These are phyloP conservation scores for Neotoma lepida DNA, from an alignment of 2,113 vertebrate species.

Conservation along the genomic window DNA sequence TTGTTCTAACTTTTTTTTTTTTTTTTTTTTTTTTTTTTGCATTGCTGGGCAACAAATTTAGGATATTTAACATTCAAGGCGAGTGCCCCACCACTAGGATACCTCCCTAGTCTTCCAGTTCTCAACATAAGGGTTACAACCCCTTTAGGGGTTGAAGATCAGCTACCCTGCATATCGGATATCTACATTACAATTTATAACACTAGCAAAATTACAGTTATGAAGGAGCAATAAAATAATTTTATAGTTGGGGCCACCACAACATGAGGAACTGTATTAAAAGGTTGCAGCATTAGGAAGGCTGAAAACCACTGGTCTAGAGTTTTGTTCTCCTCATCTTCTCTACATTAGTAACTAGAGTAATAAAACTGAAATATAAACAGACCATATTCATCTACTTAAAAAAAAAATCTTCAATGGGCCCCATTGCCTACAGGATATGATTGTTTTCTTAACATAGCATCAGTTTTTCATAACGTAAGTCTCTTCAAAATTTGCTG, in stretches of 20 bases:
- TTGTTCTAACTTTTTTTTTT: neutral
- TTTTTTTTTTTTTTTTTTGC: neutral
- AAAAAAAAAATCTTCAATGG: neutral
- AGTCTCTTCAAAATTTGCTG: neutral
- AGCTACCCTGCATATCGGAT: neutral
- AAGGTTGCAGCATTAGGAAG: neutral
- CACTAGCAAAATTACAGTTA: neutral
- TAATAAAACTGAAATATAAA: slow-evolving; percentile 30
- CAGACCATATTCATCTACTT: slow-evolving; percentile 4
- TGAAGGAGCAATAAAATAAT: neutral
- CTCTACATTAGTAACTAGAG: neutral
- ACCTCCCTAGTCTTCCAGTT: neutral
- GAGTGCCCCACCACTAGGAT: neutral
- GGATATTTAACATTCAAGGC: neutral
- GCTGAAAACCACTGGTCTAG: neutral
- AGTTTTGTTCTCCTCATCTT: neutral
- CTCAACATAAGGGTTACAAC: neutral
- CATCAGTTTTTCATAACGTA: slow-evolving; percentile 32
- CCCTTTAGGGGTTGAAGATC: neutral
- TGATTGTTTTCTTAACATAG: slow-evolving; percentile 25
- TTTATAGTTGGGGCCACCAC: neutral
- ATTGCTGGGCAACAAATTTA: neutral
- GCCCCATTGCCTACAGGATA: neutral
- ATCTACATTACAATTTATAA: neutral
- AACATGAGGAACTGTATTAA: neutral